A percentile compares a stretch with the other conserved stretches of the same genome.
These are phyloP conservation scores for Synergus gifuensis DNA, from an alignment of 2,888 invertebrate species.

Conservation along the genomic window DNA sequence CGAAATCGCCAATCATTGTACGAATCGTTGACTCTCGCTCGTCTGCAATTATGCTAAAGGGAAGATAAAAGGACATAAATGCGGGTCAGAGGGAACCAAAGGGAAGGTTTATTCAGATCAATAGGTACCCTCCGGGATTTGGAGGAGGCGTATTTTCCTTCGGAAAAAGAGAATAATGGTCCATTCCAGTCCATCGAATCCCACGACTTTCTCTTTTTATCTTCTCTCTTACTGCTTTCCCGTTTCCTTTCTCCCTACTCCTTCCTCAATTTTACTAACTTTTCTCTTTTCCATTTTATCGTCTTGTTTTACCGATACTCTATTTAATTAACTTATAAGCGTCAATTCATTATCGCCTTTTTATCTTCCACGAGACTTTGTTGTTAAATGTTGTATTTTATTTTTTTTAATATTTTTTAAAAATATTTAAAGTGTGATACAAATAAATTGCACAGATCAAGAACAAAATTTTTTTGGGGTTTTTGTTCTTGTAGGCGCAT, in stretches of 20 bases:
- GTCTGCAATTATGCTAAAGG: slow-evolving; percentile 53
- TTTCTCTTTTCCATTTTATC: background rate
- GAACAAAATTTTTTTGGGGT: too few relatives aligned
- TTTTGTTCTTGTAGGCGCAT: too few relatives aligned
- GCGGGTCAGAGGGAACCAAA: slow-evolving; percentile 42
- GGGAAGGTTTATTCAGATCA: slow-evolving; percentile 39
- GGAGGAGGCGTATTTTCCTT: slow-evolving; percentile 45
- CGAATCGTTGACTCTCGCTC: slow-evolving; percentile 28
- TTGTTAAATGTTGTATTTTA: too few relatives aligned
- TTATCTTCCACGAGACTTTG: too few relatives aligned
- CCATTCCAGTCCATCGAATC: slow-evolving; percentile 47
- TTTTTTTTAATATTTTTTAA: too few relatives aligned
- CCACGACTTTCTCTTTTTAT: slow-evolving; percentile 13
- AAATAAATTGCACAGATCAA: too few relatives aligned
- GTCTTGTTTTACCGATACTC: background rate
- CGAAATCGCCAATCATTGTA: background rate
- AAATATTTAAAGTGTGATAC: too few relatives aligned
- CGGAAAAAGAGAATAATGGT: slow-evolving; percentile 47
- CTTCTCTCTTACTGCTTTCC: background rate
- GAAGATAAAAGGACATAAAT: slow-evolving; percentile 47
- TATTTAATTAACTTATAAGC: background rate
- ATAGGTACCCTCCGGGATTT: slow-evolving; percentile 43
- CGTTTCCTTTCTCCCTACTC: background rate
- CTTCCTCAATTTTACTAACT: background rate
- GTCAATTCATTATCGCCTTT: background rate